Evolutionary conservation across 2,888 invertebrate species (phyloP).

Genomic region (Caenorhabditis uteleia): DNA sequence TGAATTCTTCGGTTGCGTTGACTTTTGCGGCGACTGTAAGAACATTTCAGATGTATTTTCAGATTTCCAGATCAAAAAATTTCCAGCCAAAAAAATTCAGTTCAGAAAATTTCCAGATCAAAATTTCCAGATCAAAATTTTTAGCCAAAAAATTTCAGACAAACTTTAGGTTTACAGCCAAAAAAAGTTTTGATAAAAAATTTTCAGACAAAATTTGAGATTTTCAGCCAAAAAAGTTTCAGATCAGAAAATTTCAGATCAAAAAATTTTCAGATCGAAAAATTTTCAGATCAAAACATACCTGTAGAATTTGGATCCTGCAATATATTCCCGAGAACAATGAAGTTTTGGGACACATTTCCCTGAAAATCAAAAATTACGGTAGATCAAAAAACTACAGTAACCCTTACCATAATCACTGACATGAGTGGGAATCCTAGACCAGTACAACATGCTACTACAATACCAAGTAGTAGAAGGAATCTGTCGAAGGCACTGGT

Average conservation of each 20-base stretch:
- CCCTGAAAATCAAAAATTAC: constrained; percentile 32
- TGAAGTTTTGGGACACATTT: constrained; percentile 53
- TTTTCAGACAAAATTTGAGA: too few relatives aligned
- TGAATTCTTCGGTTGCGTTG: constrained; percentile 31
- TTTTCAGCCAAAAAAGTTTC: too few relatives aligned
- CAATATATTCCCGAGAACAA: constrained; percentile 29
- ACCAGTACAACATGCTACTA: constrained; percentile 57
- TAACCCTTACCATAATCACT: constrained; percentile 61
- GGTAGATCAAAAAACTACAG: constrained; percentile 4
- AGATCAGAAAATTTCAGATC: too few relatives aligned
- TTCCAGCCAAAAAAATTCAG: too few relatives aligned
- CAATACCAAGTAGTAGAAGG: constrained; percentile 53
- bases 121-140: neutral
- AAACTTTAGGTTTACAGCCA: too few relatives aligned
- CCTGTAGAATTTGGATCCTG: constrained; percentile 14
- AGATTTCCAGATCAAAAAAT: neutral
- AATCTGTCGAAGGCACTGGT: constrained; percentile 47
- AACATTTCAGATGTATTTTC: neutral
- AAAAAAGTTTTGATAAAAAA: too few relatives aligned
- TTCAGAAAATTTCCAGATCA: neutral
- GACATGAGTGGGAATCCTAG: constrained; percentile 60
- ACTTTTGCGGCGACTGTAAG: constrained; percentile 1
- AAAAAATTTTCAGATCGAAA: too few relatives aligned
- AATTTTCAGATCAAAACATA: neutral
- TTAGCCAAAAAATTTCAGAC: too few relatives aligned